Evolutionary conservation across 2,888 invertebrate genomes (phyloP).

Genomic region (Polymixis lichenea): DNA sequence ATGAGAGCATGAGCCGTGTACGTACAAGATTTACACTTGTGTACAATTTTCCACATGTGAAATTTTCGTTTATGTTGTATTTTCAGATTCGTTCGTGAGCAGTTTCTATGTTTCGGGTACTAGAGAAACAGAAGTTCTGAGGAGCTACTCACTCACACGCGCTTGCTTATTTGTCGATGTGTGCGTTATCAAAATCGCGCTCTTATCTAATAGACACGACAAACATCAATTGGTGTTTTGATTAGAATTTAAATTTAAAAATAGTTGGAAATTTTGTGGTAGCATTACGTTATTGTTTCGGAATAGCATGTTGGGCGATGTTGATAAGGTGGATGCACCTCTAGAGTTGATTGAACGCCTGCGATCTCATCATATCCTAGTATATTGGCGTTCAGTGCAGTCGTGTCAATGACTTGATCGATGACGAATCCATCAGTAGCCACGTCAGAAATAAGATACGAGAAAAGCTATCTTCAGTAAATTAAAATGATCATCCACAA

Average conservation of each 20-base stretch:
- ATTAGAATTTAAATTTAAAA: constrained; percentile 57
- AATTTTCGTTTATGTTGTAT: constrained; percentile 79
- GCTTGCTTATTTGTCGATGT: constrained; percentile 69
- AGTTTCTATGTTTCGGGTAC: constrained; percentile 84
- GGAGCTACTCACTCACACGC: constrained; percentile 72
- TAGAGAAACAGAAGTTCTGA: constrained; percentile 76
- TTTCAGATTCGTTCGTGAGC: constrained; percentile 86
- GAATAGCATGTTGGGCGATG: constrained; percentile 62
- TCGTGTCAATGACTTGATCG: constrained; percentile 88
- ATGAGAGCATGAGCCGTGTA: constrained; percentile 76
- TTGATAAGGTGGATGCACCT: constrained; percentile 86
- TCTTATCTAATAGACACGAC: constrained; percentile 65
- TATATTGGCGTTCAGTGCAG: constrained; percentile 83
- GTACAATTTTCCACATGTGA: constrained; percentile 82
- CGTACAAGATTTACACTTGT: constrained; percentile 79
- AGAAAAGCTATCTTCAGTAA: constrained; percentile 61
- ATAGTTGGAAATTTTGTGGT: constrained; percentile 45
- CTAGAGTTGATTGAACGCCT: constrained; percentile 85
- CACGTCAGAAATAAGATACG: constrained; percentile 63
- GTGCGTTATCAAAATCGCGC: constrained; percentile 76
- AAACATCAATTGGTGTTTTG: constrained; percentile 56
- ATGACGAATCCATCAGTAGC: constrained; percentile 81
- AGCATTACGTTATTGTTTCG: constrained; percentile 60
- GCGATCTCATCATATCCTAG: constrained; percentile 85
- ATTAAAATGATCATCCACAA: constrained; percentile 53